Percentiles rank a stretch among this genome's conserved stretches.
Conservation (phyloP, 2,888 invertebrate genomes). For the Eupithecia dodoneata region DNA sequence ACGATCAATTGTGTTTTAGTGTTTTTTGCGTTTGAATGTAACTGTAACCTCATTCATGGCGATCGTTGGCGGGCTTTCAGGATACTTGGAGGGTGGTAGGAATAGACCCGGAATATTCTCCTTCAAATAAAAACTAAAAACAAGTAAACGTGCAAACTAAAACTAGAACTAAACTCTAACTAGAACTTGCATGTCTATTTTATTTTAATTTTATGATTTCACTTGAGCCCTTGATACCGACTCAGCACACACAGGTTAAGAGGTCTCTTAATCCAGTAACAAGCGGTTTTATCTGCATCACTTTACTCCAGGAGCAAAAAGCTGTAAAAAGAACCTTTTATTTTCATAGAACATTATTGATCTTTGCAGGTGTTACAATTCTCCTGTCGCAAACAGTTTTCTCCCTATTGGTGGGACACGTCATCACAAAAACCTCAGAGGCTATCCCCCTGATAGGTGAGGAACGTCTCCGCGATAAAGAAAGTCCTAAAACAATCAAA, state of each 20-base stretch:
- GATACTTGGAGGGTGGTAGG: slow-evolving; percentile 82
- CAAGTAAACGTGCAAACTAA: slow-evolving; percentile 50
- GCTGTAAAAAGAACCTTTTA: slow-evolving; percentile 62
- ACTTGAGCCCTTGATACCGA: slow-evolving; percentile 79
- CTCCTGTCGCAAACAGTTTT: slow-evolving; percentile 99
- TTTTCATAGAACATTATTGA: slow-evolving; percentile 80
- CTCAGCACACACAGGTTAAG: slow-evolving; percentile 78
- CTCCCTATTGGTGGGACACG: slow-evolving; percentile 99
- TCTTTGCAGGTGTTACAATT: slow-evolving; percentile 98
- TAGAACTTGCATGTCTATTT: slow-evolving; percentile 76
- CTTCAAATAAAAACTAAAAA: slow-evolving; percentile 46
- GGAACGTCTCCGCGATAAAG: slow-evolving; percentile 64
- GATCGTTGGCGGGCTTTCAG: slow-evolving; percentile 46
- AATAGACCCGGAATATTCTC: slow-evolving; percentile 43
- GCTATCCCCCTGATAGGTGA: slow-evolving; percentile 99
- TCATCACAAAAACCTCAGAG: slow-evolving; percentile 99
- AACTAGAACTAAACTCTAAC: slow-evolving; percentile 59
- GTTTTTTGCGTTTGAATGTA: slow-evolving; percentile 48
- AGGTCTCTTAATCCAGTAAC: slow-evolving; percentile 51
- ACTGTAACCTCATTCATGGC: slow-evolving; percentile 31
- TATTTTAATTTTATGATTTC: slow-evolving; percentile 78
- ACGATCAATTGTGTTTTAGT: slow-evolving; percentile 48
- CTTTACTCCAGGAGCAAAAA: slow-evolving; percentile 45
- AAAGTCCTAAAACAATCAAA: slow-evolving; percentile 50
- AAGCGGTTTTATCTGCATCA: slow-evolving; percentile 55